Evolutionary conservation across 2,113 vertebrate species (phyloP).

Genomic region (Lutjanus erythropterus): DNA sequence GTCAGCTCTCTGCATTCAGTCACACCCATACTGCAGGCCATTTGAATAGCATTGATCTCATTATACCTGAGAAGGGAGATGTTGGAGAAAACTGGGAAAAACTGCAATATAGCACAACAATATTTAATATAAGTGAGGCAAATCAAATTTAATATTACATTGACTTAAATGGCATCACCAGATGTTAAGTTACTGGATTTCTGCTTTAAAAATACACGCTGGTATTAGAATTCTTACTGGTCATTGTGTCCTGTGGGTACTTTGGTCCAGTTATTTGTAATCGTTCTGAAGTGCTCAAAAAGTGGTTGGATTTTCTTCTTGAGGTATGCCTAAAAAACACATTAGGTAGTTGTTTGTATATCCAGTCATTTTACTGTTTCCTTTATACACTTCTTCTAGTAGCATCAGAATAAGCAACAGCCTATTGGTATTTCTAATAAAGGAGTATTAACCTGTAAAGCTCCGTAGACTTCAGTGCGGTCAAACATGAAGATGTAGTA

Average conservation of each 20-base stretch:
- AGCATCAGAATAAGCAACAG: neutral
- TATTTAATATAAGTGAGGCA: neutral
- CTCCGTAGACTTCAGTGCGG: constrained; percentile 88
- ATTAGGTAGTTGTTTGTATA: neutral
- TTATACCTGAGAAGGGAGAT: constrained; percentile 86
- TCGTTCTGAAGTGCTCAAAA: constrained; percentile 75
- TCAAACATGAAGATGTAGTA: constrained; percentile 95
- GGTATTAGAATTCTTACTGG: constrained; percentile 85
- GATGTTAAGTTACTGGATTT: neutral
- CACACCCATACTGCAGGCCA: constrained; percentile 86
- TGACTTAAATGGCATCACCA: neutral
- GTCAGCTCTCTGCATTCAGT: constrained; percentile 72
- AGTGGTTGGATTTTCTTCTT: constrained; percentile 87
- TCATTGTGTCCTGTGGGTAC: constrained; percentile 79
- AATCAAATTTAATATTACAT: neutral
- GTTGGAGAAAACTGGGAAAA: neutral
- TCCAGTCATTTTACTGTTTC: neutral
- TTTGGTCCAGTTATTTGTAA: constrained; percentile 75
- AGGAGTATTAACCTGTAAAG: constrained; percentile 85
- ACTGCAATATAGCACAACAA: neutral
- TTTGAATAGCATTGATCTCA: constrained; percentile 87
- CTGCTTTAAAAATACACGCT: neutral
- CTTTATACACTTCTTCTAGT: neutral
- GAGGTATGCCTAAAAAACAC: constrained; percentile 85
- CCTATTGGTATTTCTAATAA: neutral